Evolutionary conservation across 2,888 invertebrate species (phyloP).

Genomic region (Papilio elwesi): DNA sequence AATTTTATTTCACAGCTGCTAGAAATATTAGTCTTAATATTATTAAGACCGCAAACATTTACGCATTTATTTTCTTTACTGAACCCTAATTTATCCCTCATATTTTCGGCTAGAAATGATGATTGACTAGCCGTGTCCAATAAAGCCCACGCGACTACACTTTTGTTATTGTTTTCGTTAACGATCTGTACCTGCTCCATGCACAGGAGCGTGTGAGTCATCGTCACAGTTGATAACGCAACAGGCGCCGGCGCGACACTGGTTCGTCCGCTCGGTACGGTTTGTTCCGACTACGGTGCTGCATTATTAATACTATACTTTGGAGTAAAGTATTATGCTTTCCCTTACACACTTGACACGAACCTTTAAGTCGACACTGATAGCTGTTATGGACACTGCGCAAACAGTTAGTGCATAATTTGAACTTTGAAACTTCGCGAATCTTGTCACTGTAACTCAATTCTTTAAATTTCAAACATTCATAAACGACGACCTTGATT

Average conservation of each 20-base stretch:
- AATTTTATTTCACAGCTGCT: constrained; percentile 15
- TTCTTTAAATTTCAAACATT: not conserved
- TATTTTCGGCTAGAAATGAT: constrained; percentile 11
- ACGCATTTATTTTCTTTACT: not conserved
- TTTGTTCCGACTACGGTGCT: not conserved
- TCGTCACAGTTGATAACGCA: not conserved
- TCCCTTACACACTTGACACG: constrained; percentile 16
- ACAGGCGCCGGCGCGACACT: not conserved
- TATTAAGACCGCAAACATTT: too few species aligned
- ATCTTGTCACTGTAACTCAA: not conserved
- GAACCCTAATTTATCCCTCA: constrained; percentile 9
- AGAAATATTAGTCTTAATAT: too few species aligned
- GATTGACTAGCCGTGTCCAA: constrained; percentile 23
- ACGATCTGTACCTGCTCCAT: constrained; percentile 15
- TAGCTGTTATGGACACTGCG: constrained; percentile 21
- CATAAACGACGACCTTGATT: not conserved
- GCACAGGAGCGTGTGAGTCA: constrained; percentile 5
- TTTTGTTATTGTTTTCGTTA: constrained; percentile 14
- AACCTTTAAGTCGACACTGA: constrained; percentile 8
- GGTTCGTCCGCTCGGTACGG: not conserved
- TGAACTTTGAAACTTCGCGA: constrained; percentile 23
- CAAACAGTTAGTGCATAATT: constrained; percentile 41
- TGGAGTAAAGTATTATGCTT: constrained; percentile 25
- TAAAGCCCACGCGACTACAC: not conserved
- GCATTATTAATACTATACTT: not conserved